Percentiles rank a stretch among this genome's conserved stretches.
phyloP scores from a whole-genome alignment of 2,113 vertebrate species.

The Fulmarus glacialis region DNA sequence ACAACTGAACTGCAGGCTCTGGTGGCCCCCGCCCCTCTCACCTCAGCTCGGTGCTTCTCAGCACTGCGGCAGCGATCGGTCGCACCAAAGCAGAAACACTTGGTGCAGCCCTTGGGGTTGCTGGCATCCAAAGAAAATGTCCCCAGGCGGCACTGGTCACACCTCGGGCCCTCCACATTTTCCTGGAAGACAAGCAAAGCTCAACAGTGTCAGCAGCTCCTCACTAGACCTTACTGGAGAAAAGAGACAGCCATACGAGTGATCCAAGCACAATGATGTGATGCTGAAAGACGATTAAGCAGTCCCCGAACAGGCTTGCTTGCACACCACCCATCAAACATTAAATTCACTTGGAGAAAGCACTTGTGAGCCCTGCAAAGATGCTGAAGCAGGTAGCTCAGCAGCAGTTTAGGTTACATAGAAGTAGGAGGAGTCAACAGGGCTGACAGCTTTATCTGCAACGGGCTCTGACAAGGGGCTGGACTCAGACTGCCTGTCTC shows the following conservation, averaged over 20 bases:
- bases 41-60: constrained; percentile 81
- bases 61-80: constrained; percentile 90
- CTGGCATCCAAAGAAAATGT: constrained; percentile 90
- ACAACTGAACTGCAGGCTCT: not conserved
- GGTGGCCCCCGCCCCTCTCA: constrained; percentile 17
- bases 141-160: constrained; percentile 91
- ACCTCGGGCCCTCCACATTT: constrained; percentile 88
- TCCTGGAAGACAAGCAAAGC: constrained; percentile 78
- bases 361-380: not conserved
- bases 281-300: not conserved
- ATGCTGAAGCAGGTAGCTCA: not conserved
- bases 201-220: not conserved
- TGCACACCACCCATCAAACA: not conserved
- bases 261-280: not conserved
- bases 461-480: accelerated
- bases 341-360: not conserved
- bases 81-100: constrained; percentile 97
- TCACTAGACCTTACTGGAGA: not conserved
- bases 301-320: not conserved
- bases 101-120: constrained; percentile 96
- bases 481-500: not conserved
- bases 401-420: not conserved
- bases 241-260: accelerated
- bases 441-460: not conserved
- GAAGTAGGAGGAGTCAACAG: not conserved